phyloP scores from a whole-genome alignment of 2,113 vertebrate species.

The Paraplagusia blochii region DNA sequence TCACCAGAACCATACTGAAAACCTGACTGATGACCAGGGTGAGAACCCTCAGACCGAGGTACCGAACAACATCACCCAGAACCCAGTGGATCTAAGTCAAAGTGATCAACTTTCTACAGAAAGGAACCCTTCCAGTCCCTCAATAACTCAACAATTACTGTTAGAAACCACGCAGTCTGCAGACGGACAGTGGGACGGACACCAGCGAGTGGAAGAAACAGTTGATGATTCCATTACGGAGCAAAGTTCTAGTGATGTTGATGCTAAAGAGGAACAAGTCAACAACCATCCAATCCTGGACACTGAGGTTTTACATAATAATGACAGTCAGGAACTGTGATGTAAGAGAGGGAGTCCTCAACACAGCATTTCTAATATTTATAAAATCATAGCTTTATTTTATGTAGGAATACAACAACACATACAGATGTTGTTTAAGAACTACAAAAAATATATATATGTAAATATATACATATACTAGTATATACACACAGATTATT shows the following conservation, averaged over 20 bases:
- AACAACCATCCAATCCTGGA: slow-evolving; percentile 9
- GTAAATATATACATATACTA: too few relatives aligned
- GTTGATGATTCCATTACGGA: slow-evolving; percentile 10
- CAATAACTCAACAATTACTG: background rate
- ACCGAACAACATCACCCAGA: slow-evolving; percentile 5
- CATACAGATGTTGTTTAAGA: too few relatives aligned
- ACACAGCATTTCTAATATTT: too few relatives aligned
- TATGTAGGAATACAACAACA: too few relatives aligned
- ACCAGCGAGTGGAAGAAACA: background rate
- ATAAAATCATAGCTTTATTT: too few relatives aligned
- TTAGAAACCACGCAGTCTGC: slow-evolving; percentile 2
- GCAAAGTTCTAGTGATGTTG: slow-evolving; percentile 9
- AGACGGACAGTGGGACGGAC: slow-evolving; percentile 4
- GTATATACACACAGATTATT: too few relatives aligned
- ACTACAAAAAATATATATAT: too few relatives aligned
- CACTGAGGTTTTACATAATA: slow-evolving; percentile 4
- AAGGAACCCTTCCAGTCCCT: background rate
- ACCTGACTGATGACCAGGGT: slow-evolving; percentile 10
- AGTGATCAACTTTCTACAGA: slow-evolving; percentile 2
- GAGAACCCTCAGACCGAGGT: slow-evolving; percentile 2
- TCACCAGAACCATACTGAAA: background rate
- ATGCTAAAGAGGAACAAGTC: slow-evolving; percentile 9
- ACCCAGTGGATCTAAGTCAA: background rate
- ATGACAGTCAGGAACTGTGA: slow-evolving; percentile 12
- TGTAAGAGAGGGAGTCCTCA: background rate